Percentiles rank a stretch among this genome's conserved stretches.
phyloP scores from a whole-genome alignment of 2,113 vertebrate species.

The Struthidea cinerea region DNA sequence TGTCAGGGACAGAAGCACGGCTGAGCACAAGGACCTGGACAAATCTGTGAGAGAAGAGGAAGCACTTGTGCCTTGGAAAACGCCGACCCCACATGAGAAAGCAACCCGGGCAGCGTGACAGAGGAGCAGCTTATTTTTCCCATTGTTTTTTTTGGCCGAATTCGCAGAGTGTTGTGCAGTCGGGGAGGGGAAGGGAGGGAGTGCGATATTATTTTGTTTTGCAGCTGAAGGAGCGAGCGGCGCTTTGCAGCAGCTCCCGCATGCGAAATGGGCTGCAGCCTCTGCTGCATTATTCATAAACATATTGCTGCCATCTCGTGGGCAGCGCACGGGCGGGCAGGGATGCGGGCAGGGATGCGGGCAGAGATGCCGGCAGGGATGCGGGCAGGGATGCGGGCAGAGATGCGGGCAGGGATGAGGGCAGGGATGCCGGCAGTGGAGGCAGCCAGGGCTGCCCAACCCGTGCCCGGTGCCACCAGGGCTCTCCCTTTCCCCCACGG shows the following conservation, averaged over 20 bases:
- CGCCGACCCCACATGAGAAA: accelerated
- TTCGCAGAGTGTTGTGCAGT: not conserved
- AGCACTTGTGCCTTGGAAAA: not conserved
- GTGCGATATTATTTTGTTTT: not conserved
- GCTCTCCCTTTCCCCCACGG: not conserved
- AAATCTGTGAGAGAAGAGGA: not conserved
- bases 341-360: not conserved
- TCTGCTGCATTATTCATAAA: conserved; percentile 77
- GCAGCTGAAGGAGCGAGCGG: conserved; percentile 18
- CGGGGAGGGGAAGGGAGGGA: not conserved
- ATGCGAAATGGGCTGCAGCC: conserved; percentile 28
- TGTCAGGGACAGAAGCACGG: not conserved
- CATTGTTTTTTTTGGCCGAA: not conserved
- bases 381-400: not conserved
- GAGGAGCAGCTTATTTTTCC: not conserved
- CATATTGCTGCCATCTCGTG: conserved; percentile 90
- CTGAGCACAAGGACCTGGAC: not conserved
- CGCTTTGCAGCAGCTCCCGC: conserved; percentile 51
- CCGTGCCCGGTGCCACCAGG: not conserved
- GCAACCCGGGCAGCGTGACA: not conserved
- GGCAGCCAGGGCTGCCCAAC: not conserved
- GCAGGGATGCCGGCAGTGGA: not conserved
- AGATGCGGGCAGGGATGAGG: not conserved
- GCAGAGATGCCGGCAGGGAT: not conserved
- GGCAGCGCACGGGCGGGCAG: conserved; percentile 24